These are phyloP conservation scores for Carollia perspicillata DNA, from an alignment of 2,113 vertebrate genomes.

Conservation along the genomic window DNA sequence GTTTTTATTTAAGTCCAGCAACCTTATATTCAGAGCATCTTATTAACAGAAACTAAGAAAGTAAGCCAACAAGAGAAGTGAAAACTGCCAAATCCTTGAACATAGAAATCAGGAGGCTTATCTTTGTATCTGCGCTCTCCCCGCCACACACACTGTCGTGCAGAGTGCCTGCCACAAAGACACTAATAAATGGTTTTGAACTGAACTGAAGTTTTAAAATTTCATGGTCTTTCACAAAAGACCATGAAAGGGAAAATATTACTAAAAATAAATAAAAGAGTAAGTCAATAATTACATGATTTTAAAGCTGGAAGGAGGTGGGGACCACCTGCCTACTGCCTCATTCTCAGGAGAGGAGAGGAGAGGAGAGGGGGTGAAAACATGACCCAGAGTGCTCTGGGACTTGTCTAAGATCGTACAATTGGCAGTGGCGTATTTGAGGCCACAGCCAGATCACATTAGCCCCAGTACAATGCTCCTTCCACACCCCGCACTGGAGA, in stretches of 20 bases:
- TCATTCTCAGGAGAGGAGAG: neutral
- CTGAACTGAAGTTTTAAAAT: neutral
- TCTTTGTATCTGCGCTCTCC: neutral
- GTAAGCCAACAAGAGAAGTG: neutral
- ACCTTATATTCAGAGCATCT: neutral
- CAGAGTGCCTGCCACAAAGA: neutral
- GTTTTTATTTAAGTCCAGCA: neutral
- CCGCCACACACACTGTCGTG: too few relatives aligned
- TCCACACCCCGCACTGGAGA: neutral
- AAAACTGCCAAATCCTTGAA: neutral
- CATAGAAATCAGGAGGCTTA: neutral
- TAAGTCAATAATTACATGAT: neutral
- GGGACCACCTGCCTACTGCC: neutral
- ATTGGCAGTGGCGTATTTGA: neutral
- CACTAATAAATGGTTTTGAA: neutral
- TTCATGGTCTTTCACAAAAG: neutral
- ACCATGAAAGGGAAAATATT: neutral
- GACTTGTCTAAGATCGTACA: neutral
- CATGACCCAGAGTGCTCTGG: neutral
- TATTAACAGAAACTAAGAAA: neutral
- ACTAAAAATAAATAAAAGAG: neutral
- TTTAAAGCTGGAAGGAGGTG: neutral
- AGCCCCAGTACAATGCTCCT: neutral
- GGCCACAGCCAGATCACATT: neutral
- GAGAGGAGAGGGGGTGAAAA: neutral